Evolutionary conservation across 2,113 vertebrate species (phyloP).

Genomic region (Chaenogobius annularis): DNA sequence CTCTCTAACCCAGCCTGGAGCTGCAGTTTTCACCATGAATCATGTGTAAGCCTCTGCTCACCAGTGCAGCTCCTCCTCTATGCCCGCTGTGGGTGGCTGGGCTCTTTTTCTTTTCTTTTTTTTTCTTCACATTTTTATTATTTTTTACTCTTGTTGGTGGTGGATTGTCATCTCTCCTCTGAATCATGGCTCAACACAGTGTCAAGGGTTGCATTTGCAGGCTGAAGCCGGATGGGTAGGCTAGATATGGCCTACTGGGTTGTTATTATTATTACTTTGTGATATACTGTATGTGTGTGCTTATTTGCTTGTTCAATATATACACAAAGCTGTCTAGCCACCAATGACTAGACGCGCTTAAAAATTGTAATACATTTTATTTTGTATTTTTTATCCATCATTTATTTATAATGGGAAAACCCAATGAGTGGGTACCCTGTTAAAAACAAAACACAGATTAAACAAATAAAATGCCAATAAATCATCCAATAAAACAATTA

Average conservation of each 20-base stretch:
- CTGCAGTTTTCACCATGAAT: constrained; percentile 27
- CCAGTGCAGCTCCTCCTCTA: constrained; percentile 12
- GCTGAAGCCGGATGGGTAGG: background rate
- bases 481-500: too few relatives aligned
- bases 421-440: too few relatives aligned
- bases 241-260: background rate
- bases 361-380: too few relatives aligned
- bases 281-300: too few relatives aligned
- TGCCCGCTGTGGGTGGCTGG: constrained; percentile 8
- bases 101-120: background rate
- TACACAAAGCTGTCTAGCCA: too few relatives aligned
- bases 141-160: constrained; percentile 1
- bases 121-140: background rate
- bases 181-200: constrained; percentile 36
- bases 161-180: constrained; percentile 14
- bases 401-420: too few relatives aligned
- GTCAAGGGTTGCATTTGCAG: constrained; percentile 9
- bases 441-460: too few relatives aligned
- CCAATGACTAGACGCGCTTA: too few relatives aligned
- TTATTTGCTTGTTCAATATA: too few relatives aligned
- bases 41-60: constrained; percentile 15
- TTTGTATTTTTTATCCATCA: too few relatives aligned
- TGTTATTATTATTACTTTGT: background rate
- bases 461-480: too few relatives aligned
- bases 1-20: constrained; percentile 21